Evolutionary conservation across 2,888 invertebrate genomes (phyloP), one percentile per base, ranked within the genome.

Genomic region (Criorhina ranunculi): DNA sequence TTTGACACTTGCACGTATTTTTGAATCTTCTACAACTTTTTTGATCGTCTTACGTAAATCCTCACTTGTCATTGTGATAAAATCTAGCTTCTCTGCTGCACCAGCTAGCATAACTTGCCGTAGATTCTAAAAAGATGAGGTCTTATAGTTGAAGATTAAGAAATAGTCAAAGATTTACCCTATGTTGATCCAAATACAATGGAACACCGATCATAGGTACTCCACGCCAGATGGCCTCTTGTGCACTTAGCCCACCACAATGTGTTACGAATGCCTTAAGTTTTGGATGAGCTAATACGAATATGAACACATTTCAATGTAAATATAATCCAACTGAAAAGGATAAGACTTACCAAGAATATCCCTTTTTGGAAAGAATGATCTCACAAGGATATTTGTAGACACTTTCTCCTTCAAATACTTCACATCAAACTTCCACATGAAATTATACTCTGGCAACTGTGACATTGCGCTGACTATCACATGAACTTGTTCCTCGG

Each of bases 361-460:
- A n/a, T n/a, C n/a, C n/a, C n/a, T n/a, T n/a, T n/a, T n/a, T n/a
- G n/a, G n/a, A n/a, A n/a, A n/a, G n/a, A n/a, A n/a, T n/a, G n/a
- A n/a, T n/a, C n/a, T n/a, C n/a, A n/a, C n/a, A n/a, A n/a, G n/a
- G n/a, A n/a, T n/a, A n/a, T n/a, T n/a, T n/a, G n/a, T n/a, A n/a
- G n/a, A n/a, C n/a, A n/a, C n/a, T n/a, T n/a, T n/a, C n/a, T n/a
- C n/a, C n/a, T n/a, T n/a, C n/a, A n/a, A n/a, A 9, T 44, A 53
- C 5, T 79, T 44, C 0, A 19, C 19, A 46, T 90, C 89, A 37
- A 89, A 89, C 87, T 91, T 92, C 91, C 91, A 92, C 3, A 92
- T 57, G 17, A 92, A 91, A 11, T 90, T 88, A 75, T 90, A 91
- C 1, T 90, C 88, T 0, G 87, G 86, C 19, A 91, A 83, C 7